Percentiles rank a stretch among this genome's conserved stretches.
These are phyloP conservation scores for Cricetomys ansorgei DNA, from an alignment of 2,113 vertebrate species.

Conservation along the genomic window DNA sequence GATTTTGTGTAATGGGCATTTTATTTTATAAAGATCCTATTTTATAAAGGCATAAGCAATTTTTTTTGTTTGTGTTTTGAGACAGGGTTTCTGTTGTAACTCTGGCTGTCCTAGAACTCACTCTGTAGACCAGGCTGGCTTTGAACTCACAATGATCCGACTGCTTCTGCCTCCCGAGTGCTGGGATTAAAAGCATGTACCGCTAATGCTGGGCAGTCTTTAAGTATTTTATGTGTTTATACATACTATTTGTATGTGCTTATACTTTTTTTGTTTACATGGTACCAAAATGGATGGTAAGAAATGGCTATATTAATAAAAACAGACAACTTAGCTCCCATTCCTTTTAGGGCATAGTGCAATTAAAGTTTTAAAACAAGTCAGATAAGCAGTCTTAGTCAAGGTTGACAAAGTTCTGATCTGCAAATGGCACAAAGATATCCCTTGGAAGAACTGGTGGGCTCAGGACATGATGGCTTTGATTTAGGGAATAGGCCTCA, in stretches of 20 bases:
- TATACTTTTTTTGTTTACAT: background rate
- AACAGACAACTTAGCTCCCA: background rate
- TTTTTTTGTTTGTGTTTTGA: no score
- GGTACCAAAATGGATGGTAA: background rate
- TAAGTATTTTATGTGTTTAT: no score
- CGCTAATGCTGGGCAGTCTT: no score
- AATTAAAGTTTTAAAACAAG: background rate
- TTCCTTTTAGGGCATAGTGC: background rate
- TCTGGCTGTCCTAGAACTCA: no score
- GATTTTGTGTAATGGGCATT: no score
- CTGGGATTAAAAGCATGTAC: no score
- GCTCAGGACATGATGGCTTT: background rate
- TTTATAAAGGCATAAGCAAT: no score
- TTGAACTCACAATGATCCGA: no score
- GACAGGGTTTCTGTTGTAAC: no score
- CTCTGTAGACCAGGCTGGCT: no score
- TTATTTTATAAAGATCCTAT: no score
- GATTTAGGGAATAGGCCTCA: background rate
- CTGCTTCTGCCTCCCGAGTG: no score
- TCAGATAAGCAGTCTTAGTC: background rate
- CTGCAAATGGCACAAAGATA: background rate
- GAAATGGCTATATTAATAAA: background rate
- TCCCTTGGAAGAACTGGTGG: background rate
- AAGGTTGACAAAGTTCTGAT: background rate
- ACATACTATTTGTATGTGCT: background rate